Base-by-base conservation (phyloP, 2,797 vertebrate genomes). In the Anguilla marmorata region DNA sequence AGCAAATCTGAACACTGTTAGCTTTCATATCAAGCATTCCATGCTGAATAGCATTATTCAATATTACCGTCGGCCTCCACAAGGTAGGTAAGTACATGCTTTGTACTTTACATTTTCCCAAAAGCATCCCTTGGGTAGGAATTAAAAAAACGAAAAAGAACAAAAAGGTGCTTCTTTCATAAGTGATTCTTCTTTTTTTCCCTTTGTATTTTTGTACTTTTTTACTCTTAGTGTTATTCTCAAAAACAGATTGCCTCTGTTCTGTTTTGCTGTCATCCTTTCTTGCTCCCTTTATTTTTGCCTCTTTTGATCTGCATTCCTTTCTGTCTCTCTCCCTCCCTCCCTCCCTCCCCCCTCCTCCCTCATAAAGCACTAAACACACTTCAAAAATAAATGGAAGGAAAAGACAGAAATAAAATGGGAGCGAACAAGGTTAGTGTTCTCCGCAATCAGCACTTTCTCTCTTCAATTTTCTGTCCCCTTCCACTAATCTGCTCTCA, bases 381-480 rank as follows among this genome's bases (percentile, higher is more conserved):
- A 82, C 79, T 82, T 82, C 74, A 79, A 50, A 82, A 82, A 48
- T 48, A 82, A 50, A 11, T 24, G 45, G 45, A 82, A 11, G 79
- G 45, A 82, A 82, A 50, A 21, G 79, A 41, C 79, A 50, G 41
- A n/a, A 82, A 82, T 82, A 82, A 82, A 48, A 50, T 11, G 79
- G 4, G 79, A 50, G 79, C 24, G 79, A 82, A 82, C 79, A 50
- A 82, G 79, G 79, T 82, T 82, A 82, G 79, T 45, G 21, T 82
- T 82, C 45, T n/a, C 45, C 5, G 45, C 45, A 50, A 82, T 82
- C 79, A 82, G 79, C 79, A 82, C 79, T 82, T 82, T 82, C 79
- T 82, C 41, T 7, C 41, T 24, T 21, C 79, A 50, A 12, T 82
- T 21, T 27, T 50, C 79, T 50, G 79, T 82, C 79, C 45, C 79